Evolutionary conservation across 1,140 invertebrate species (phyloP), one percentile per base, ranked within the genome.

Genomic region (Drosophila repletoides): DNA sequence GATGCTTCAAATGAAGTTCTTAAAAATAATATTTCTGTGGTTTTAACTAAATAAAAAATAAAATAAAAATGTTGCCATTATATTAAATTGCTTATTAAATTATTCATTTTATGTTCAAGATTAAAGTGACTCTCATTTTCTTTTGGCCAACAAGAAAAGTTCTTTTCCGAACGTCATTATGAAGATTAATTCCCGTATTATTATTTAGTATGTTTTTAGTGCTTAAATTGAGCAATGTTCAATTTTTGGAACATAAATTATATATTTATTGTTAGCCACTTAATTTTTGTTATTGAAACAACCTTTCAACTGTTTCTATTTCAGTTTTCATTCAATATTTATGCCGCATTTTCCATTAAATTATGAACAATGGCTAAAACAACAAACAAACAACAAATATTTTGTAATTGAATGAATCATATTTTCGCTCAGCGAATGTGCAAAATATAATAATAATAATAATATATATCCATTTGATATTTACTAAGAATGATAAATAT

Each of bases 321-420:
- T 61, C 61, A 31, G 55, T 46, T 43, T 29, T 45, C 63, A 61
- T 76, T 76, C 49, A 60, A 76, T 76, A 72, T 80, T 76, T 81
- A 81, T 81, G 67, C 33, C 46, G 58, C 51, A 19, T 53, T 49
- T 61, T 67, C 68, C 33, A 61, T 72, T 72, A 49, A 66, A 72
- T 41, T 55, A 33, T 72, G 49, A 68, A 72, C 64, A 68, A 68
- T 61, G 29, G 43, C n/a, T n/a, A n/a, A n/a, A n/a, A n/a, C n/a
- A n/a, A n/a, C 49, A 51, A 52, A 70, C 38, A 40, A 79, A 70
- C 58, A 66, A 67, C 51, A 52, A 51, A 34, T n/a, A 76, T 51
- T 76, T 60, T 53, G 67, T 76, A 81, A 81, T 81, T 81, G 77
- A 61, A 84, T 83, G 79, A 83, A 83, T 83, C 70, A 84, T n/a